Conservation (phyloP, 2,797 vertebrate species). For the Oreortyx pictus region DNA sequence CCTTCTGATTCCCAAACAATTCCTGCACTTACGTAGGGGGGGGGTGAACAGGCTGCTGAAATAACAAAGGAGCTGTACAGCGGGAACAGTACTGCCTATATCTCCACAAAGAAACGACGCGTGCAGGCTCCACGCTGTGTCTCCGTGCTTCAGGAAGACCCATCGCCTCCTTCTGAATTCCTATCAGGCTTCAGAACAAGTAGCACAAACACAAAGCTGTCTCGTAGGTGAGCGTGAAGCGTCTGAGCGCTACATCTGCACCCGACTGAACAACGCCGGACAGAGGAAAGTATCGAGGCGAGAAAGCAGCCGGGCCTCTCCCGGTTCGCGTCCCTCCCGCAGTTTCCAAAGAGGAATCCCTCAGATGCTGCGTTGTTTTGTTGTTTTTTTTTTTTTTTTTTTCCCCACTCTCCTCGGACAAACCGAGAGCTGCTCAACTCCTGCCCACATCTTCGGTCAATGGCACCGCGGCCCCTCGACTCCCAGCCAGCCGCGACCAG, state of each 20-base stretch:
- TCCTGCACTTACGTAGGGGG: accelerated
- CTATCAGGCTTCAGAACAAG: accelerated
- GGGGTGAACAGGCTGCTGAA: accelerated
- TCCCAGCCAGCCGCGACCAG: no score
- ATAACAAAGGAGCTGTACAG: accelerated
- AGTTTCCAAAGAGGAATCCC: accelerated
- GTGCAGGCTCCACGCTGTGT: accelerated
- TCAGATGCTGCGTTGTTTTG: neutral
- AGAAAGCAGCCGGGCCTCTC: no score
- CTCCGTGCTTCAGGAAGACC: neutral
- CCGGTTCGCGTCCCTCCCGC: accelerated
- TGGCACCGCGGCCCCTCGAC: neutral
- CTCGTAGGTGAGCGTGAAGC: accelerated
- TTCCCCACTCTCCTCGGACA: no score
- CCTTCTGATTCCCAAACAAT: accelerated
- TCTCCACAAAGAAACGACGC: accelerated
- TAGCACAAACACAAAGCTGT: neutral
- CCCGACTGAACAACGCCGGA: accelerated
- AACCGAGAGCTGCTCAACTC: accelerated
- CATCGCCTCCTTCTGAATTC: accelerated
- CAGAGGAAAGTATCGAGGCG: accelerated
- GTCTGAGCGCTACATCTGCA: accelerated
- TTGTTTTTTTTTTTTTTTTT: neutral
- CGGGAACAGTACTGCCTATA: accelerated
- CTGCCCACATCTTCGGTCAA: neutral